A percentile compares a stretch with the other conserved stretches of the same genome.
These are phyloP conservation scores for Lithophane semibrunnea DNA, from an alignment of 2,888 invertebrate genomes.

Conservation along the genomic window DNA sequence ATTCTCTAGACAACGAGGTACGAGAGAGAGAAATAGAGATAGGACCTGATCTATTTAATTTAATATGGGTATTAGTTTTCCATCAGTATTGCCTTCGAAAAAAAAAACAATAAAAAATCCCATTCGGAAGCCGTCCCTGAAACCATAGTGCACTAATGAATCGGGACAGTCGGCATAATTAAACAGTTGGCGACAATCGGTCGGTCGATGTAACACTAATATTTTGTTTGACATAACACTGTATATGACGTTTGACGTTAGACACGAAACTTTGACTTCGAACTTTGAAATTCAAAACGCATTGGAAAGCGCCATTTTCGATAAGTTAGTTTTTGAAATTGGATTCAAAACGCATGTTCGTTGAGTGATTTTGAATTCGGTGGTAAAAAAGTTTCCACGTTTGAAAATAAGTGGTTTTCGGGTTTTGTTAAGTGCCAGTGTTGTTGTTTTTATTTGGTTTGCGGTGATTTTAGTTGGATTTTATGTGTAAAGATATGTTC, in stretches of 20 bases:
- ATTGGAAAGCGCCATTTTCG: not conserved
- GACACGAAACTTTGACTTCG: slow-evolving; percentile 1
- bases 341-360: not conserved
- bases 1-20: not conserved
- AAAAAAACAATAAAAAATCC: slow-evolving; percentile 33
- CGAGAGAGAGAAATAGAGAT: not conserved
- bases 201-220: slow-evolving; percentile 80
- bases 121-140: slow-evolving; percentile 80
- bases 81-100: too few relatives aligned
- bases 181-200: slow-evolving; percentile 87
- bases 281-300: slow-evolving; percentile 15
- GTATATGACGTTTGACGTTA: slow-evolving; percentile 61
- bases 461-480: slow-evolving; percentile 38
- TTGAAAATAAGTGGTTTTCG: not conserved
- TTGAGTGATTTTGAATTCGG: not conserved
- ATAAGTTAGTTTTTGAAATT: not conserved
- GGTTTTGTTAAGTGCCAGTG: slow-evolving; percentile 13
- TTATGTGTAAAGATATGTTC: slow-evolving; percentile 80
- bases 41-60: not conserved
- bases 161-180: slow-evolving; percentile 88
- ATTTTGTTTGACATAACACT: slow-evolving; percentile 71
- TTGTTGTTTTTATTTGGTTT: slow-evolving; percentile 7
- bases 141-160: slow-evolving; percentile 86
- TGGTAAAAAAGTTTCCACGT: not conserved
- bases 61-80: not conserved